Conservation (phyloP, 2,113 vertebrate genomes). For the Aix galericulata region DNA sequence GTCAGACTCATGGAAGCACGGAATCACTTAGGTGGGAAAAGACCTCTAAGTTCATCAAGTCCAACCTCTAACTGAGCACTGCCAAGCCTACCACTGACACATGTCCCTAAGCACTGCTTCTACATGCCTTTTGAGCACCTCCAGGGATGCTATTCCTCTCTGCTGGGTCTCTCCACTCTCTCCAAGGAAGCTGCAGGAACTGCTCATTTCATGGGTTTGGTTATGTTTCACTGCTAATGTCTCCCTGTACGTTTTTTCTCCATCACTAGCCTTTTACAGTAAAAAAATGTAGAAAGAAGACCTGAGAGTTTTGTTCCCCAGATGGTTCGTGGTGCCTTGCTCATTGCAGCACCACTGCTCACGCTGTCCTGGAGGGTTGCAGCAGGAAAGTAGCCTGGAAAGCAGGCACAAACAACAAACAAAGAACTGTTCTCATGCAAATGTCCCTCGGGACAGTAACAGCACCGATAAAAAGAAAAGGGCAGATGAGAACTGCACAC, state of each 20-base stretch:
- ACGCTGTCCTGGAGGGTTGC: neutral
- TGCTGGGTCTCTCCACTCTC: rapidly evolving
- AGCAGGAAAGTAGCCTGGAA: neutral
- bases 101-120: no score
- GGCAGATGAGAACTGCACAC: neutral
- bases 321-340: neutral
- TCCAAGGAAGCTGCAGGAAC: neutral
- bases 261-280: neutral
- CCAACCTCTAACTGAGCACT: no score
- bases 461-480: neutral
- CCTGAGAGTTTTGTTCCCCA: neutral
- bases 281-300: neutral
- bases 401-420: neutral
- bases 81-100: no score
- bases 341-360: neutral
- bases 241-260: neutral
- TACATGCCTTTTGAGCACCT: no score
- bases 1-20: no score
- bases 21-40: no score
- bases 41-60: no score
- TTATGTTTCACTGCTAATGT: neutral
- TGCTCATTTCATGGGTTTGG: neutral
- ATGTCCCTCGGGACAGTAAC: neutral
- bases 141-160: neutral
- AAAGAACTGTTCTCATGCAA: neutral